A percentile compares a stretch with the other conserved stretches of the same genome.
These are phyloP conservation scores for Psephotus haematonotus DNA, from an alignment of 2,113 vertebrate genomes.

Conservation along the genomic window DNA sequence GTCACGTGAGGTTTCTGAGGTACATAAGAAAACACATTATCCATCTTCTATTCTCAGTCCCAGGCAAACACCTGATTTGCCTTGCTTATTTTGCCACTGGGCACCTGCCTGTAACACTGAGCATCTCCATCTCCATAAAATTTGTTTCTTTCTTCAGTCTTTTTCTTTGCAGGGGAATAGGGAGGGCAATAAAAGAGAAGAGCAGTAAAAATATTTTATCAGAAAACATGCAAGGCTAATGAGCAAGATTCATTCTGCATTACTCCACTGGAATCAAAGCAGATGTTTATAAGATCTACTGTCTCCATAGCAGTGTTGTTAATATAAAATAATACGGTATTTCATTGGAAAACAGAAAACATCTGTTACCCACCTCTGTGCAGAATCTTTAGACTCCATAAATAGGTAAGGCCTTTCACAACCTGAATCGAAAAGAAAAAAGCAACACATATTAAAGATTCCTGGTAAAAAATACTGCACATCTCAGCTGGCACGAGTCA, in stretches of 20 bases:
- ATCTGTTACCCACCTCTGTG: slow-evolving; percentile 87
- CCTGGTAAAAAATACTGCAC: neutral
- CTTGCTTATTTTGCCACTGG: neutral
- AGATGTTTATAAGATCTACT: neutral
- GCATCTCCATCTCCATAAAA: neutral
- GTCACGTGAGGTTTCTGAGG: neutral
- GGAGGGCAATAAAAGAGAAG: neutral
- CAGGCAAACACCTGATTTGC: neutral
- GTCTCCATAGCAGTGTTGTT: neutral
- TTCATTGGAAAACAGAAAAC: neutral
- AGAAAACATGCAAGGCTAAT: neutral
- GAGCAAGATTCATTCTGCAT: neutral
- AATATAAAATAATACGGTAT: neutral
- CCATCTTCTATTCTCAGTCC: neutral
- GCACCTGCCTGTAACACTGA: neutral
- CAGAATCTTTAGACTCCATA: slow-evolving; percentile 98
- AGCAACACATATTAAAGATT: neutral
- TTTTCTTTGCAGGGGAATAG: neutral
- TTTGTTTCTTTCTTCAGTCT: neutral
- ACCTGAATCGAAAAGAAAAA: slow-evolving; percentile 78
- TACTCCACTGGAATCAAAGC: neutral
- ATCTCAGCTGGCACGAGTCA: neutral
- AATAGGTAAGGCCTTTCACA: slow-evolving; percentile 96
- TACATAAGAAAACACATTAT: neutral
- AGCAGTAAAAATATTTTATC: neutral